Percentiles rank a stretch among this genome's conserved stretches.
Conservation (phyloP, 2,797 vertebrate species). For the Danio kyathit region DNA sequence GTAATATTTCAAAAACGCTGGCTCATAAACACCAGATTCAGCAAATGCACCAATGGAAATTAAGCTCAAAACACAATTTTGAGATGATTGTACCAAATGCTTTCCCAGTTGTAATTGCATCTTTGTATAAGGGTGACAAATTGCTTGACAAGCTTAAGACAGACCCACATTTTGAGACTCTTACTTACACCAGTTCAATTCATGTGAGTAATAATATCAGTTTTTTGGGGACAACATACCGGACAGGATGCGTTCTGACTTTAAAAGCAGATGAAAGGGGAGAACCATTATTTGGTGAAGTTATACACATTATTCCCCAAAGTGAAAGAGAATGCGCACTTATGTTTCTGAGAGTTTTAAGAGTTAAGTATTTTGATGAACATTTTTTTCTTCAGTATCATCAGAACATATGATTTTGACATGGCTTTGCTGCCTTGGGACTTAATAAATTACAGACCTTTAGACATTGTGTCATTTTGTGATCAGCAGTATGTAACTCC, state of each 20-base stretch:
- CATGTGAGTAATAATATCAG: not conserved
- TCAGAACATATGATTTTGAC: not conserved
- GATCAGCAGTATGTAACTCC: not conserved
- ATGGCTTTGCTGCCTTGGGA: not conserved
- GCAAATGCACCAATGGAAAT: conserved; percentile 9
- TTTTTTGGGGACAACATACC: not conserved
- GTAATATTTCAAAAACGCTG: not conserved
- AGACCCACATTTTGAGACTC: not conserved
- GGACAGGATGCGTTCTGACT: not conserved
- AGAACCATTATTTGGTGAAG: not conserved
- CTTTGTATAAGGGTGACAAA: not conserved
- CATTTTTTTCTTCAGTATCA: not conserved
- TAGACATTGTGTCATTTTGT: no score
- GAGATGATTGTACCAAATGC: not conserved
- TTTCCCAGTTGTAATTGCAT: not conserved
- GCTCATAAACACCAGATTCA: not conserved
- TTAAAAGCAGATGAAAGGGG: not conserved
- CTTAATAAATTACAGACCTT: not conserved
- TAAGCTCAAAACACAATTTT: not conserved
- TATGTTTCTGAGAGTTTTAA: not conserved
- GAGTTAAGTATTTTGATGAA: not conserved
- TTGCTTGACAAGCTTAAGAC: not conserved
- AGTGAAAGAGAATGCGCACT: not conserved
- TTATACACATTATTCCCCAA: conserved; percentile 3
- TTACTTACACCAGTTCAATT: not conserved